Evolutionary conservation across 2,888 invertebrate species (phyloP).

Genomic region (Melolontha melolontha): DNA sequence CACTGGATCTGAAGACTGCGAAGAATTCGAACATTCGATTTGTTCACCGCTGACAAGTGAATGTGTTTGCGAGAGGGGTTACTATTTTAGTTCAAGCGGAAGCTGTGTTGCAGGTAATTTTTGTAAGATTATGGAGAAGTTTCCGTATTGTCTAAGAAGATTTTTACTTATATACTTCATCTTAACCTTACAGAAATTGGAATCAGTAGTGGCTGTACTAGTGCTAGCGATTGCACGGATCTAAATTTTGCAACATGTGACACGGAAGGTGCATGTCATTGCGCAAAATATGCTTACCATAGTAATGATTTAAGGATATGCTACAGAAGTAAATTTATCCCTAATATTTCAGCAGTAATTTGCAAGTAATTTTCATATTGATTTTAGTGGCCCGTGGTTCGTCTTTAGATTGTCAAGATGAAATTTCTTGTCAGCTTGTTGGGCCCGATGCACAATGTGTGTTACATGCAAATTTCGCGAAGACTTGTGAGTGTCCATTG

Average conservation of each 20-base stretch:
- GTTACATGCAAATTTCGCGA: not conserved
- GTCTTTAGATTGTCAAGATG: conserved; percentile 15
- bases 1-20: conserved; percentile 25
- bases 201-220: conserved; percentile 13
- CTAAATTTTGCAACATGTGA: conserved; percentile 6
- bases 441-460: conserved; percentile 29
- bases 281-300: conserved; percentile 28
- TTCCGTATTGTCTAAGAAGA: too few species aligned
- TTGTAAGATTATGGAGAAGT: not conserved
- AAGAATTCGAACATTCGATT: conserved; percentile 20
- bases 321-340: conserved; percentile 17
- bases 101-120: conserved; percentile 35
- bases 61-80: conserved; percentile 38
- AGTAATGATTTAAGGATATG: conserved; percentile 26
- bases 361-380: not conserved
- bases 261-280: conserved; percentile 31
- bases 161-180: too few species aligned
- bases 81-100: conserved; percentile 9
- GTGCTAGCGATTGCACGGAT: conserved; percentile 13
- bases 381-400: conserved; percentile 26
- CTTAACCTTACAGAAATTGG: conserved; percentile 33
- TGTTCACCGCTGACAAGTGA: conserved; percentile 40
- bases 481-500: conserved; percentile 30
- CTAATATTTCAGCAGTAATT: not conserved
- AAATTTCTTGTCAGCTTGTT: conserved; percentile 14